Evolutionary conservation across 2,888 invertebrate species (phyloP), one percentile per base, ranked within the genome.

Genomic region (Sinelater perroti): DNA sequence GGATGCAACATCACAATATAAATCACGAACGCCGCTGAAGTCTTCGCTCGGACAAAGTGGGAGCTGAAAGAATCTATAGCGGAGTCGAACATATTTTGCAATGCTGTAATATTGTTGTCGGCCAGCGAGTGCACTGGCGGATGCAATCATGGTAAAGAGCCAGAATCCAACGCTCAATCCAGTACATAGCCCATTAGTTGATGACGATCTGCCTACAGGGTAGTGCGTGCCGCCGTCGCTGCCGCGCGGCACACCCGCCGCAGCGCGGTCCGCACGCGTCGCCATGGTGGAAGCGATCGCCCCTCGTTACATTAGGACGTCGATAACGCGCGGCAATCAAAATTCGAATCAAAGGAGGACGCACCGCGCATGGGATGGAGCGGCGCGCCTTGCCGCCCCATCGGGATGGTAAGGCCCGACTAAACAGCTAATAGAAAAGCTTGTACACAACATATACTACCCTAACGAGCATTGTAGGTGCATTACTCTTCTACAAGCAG

Each of bases 401-500:
- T 49, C 30, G 8, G 33, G 50, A 60, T 58, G 30, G 36, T 31
- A 63, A 42, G n/a, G 36, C 26, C 35, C 46, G 47, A 64, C 60
- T 62, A 64, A 60, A 63, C 52, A 63, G 68, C 67, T 70, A 67
- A 67, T 67, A 68, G 68, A 67, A 68, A 69, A 66, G 64, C 64
- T 64, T 59, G 60, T 65, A 54, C 61, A 59, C 56, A 49, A 59
- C 63, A 56, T 61, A 60, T 59, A 58, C 44, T 44, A 44, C 44
- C 61, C 64, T 58, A 61, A 62, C 57, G 56, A 58, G 63, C 61
- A 66, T 66, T 67, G 62, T 66, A 63, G 57, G 47, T 64, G 51
- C 61, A 64, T 63, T 64, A 64, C 66, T 61, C 64, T 55, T 54
- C 60, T 51, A 62, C 60, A 63, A 66, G 62, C 56, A 61, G 61